Evolutionary conservation across 1,140 invertebrate species (phyloP).

Genomic region (Drosophila pruinosa): DNA sequence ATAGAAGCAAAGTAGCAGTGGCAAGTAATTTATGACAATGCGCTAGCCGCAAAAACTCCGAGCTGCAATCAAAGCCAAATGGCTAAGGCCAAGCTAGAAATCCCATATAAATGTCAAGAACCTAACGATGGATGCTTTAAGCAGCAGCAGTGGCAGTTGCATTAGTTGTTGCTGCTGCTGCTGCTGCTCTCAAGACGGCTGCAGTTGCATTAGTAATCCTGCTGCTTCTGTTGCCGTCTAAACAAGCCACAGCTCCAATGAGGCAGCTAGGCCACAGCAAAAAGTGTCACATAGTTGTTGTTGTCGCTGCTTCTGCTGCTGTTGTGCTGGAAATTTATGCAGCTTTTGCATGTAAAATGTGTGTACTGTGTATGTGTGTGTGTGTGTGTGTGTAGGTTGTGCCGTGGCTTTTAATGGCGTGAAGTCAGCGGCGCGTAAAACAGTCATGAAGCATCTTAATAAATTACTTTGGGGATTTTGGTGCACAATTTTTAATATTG

Average conservation of each 20-base stretch:
- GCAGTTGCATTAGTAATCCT: conserved; percentile 23
- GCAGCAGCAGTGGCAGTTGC: conserved; percentile 52
- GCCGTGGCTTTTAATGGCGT: conserved; percentile 72
- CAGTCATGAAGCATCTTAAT: conserved; percentile 82
- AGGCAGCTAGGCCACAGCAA: conserved; percentile 27
- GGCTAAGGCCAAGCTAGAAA: conserved; percentile 69
- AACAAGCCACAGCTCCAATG: conserved; percentile 58
- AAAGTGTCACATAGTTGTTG: conserved; percentile 40
- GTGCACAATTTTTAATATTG: conserved; percentile 82
- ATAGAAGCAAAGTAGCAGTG: conserved; percentile 34
- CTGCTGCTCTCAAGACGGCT: conserved; percentile 34
- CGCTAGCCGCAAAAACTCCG: conserved; percentile 73
- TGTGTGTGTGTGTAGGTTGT: conserved; percentile 53
- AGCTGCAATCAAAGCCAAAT: conserved; percentile 74
- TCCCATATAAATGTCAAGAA: conserved; percentile 75
- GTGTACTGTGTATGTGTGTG: conserved; percentile 2
- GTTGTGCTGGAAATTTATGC: conserved; percentile 40
- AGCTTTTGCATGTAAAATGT: conserved; percentile 63
- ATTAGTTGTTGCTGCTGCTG: conserved; percentile 45
- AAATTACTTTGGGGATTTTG: conserved; percentile 82
- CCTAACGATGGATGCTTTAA: conserved; percentile 69
- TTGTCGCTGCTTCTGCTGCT: conserved; percentile 34
- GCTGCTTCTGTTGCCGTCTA: conserved; percentile 1
- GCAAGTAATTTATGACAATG: conserved; percentile 77
- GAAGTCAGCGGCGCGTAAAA: conserved; percentile 78